These are phyloP conservation scores for Andricus grossulariae DNA, from an alignment of 1,140 invertebrate genomes.

Conservation along the genomic window DNA sequence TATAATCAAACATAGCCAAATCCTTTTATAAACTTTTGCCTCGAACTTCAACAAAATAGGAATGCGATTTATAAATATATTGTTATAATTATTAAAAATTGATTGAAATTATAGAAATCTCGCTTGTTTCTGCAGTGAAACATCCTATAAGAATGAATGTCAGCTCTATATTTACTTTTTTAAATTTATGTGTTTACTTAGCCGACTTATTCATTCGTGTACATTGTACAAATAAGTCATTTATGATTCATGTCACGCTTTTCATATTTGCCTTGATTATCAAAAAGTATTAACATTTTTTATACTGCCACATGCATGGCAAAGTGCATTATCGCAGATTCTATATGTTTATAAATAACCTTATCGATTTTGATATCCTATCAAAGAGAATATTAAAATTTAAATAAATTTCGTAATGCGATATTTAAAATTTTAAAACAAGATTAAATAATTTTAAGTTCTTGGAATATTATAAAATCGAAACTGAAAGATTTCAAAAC, in stretches of 20 bases:
- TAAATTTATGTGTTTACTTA: slow-evolving; percentile 39
- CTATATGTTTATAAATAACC: not conserved
- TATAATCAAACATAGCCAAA: no score
- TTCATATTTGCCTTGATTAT: slow-evolving; percentile 25
- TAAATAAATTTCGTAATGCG: no score
- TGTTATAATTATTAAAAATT: no score
- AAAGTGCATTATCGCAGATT: slow-evolving; percentile 2
- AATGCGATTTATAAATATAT: no score
- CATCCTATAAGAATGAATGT: not conserved
- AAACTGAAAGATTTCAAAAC: no score
- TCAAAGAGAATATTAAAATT: not conserved
- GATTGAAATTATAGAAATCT: no score
- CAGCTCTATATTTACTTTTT: slow-evolving; percentile 51
- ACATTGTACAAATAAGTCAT: not conserved
- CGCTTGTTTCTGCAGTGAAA: not conserved
- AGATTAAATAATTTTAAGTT: no score
- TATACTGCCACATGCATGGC: not conserved
- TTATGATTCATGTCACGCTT: slow-evolving; percentile 6
- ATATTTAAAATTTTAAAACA: no score
- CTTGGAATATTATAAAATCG: no score
- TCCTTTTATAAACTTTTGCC: no score
- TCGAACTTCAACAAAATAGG: no score
- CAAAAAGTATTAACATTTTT: slow-evolving; percentile 2
- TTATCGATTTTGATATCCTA: slow-evolving; percentile 7
- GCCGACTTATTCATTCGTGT: slow-evolving; percentile 26